These are phyloP conservation scores for Apogon hyalosoma DNA, from an alignment of 2,797 vertebrate species.

Conservation along the genomic window DNA sequence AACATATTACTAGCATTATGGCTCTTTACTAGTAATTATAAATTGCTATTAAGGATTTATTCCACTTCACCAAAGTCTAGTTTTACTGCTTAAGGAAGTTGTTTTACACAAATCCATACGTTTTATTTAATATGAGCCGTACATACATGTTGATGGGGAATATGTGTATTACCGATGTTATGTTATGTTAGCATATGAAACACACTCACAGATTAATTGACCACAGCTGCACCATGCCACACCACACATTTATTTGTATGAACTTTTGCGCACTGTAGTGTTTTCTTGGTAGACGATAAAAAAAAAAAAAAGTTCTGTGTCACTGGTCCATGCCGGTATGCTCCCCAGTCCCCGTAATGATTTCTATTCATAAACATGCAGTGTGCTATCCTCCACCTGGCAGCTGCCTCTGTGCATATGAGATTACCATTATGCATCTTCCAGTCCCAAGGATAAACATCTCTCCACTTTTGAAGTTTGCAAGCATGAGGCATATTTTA, in stretches of 20 bases:
- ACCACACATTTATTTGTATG: slow-evolving; percentile 46
- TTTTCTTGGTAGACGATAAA: slow-evolving; percentile 63
- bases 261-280: slow-evolving; percentile 67
- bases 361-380: slow-evolving; percentile 85
- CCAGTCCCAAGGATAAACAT: slow-evolving; percentile 83
- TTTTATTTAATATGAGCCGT: too few relatives aligned
- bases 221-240: slow-evolving; percentile 27
- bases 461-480: slow-evolving; percentile 85
- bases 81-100: too few relatives aligned
- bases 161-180: too few relatives aligned
- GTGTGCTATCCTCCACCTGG: slow-evolving; percentile 82
- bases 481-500: slow-evolving; percentile 83
- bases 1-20: too few relatives aligned
- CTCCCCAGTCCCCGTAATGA: slow-evolving; percentile 81
- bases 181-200: background rate
- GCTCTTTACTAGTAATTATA: too few relatives aligned
- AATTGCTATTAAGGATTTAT: too few relatives aligned
- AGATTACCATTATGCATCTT: slow-evolving; percentile 85
- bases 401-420: slow-evolving; percentile 85
- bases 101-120: too few relatives aligned
- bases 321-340: slow-evolving; percentile 78
- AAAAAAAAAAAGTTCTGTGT: slow-evolving; percentile 76
- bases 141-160: too few relatives aligned
- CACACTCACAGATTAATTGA: slow-evolving; percentile 23
- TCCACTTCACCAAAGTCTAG: too few relatives aligned